Base-by-base conservation (phyloP, 2,797 vertebrate genomes). In the Parauchenoglanis punctatus region DNA sequence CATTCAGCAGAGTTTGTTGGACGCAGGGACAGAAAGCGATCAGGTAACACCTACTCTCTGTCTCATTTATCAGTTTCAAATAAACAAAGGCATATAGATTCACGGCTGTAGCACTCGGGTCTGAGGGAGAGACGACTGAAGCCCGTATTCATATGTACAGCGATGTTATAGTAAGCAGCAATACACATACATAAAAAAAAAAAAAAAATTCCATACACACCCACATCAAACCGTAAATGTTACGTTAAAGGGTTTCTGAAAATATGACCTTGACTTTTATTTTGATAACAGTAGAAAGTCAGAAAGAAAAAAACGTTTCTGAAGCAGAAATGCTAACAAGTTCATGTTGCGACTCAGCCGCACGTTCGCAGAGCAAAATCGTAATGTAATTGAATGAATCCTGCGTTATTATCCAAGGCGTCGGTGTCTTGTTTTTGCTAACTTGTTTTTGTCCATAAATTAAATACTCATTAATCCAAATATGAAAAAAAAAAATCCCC, bases 1-100 rank as follows among this genome's bases (percentile, higher is more conserved):
- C 91, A 99, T 99, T 93, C 98, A 97, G 93, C 98, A 99, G 95
- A 99, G 98, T 89, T 95, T 99, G 81, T 91, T 99, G 78, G 97
- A 99, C 0, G 97, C 98, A 0, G 98, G 98, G 90, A 97, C 97
- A 0, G 98, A 99, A 93, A 97, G 97, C 0, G 98, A 99, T 94
- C 98, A 99, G 97, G 98, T 98, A 52, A 65, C 59, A 18, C 7
- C 3, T 18, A 7, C 46, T 83, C 63, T 67, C 61, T 18, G 44
- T 49, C 59, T 83, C n/a, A 12, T 20, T 61, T 59, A 59, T 80
- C 77, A 13, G 54, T 59, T 44, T 44, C 78, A 81, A 17, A 61
- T 81, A 44, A 81, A 81, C 58, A 56, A 56, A 77, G 75, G 52
- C 7, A 35, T 40, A 15, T 80, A 40, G 77, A 58, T 40, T 80